Evolutionary conservation across 2,113 vertebrate genomes (phyloP).

Genomic region (Ctenomys sociabilis): DNA sequence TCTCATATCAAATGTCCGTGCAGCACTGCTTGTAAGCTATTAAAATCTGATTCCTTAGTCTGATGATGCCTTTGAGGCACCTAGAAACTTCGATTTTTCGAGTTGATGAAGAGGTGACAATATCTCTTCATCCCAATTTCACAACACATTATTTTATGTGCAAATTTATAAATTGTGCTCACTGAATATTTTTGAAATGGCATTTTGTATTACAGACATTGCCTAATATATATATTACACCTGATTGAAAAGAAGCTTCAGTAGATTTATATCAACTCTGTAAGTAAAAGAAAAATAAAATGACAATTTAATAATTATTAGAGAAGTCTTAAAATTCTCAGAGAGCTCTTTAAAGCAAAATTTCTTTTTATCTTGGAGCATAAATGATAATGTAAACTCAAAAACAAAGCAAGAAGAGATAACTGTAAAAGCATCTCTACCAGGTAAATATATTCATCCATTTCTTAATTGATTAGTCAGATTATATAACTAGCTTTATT

Average conservation of each 20-base stretch:
- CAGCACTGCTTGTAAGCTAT: not conserved
- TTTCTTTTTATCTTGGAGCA: not conserved
- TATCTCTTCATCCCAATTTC: not conserved
- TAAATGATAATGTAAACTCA: not conserved
- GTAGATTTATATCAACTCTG: slow-evolving; percentile 2
- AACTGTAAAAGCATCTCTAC: not conserved
- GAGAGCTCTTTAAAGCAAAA: slow-evolving; percentile 38
- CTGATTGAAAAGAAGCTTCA: not conserved
- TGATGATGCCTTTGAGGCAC: not conserved
- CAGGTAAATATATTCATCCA: not conserved
- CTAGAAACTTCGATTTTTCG: not conserved
- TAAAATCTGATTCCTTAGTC: not conserved
- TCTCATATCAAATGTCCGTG: not conserved
- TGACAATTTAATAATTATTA: slow-evolving; percentile 36
- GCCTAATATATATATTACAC: not conserved
- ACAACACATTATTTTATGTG: not conserved
- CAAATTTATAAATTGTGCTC: not conserved
- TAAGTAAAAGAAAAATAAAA: slow-evolving; percentile 55
- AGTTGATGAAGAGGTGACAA: too few relatives aligned
- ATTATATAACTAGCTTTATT: not conserved
- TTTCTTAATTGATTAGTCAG: not conserved
- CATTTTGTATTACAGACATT: not conserved
- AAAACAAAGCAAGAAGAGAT: not conserved
- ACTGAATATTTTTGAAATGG: slow-evolving; percentile 10
- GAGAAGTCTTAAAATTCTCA: slow-evolving; percentile 11